Conservation (phyloP, 2,888 invertebrate genomes). For the Perithous albicinctus region DNA sequence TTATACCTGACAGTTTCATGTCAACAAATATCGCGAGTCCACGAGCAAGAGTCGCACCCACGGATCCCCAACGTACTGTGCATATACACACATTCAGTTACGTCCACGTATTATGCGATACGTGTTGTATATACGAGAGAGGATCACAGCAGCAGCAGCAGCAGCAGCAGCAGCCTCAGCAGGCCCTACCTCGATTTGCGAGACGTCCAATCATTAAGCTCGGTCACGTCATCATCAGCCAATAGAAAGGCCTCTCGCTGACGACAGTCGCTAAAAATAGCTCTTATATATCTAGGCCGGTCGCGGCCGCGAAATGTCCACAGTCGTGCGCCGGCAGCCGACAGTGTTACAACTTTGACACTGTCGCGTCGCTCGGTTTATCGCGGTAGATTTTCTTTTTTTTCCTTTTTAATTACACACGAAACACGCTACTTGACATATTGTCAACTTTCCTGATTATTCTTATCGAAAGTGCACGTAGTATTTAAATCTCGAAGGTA, state of each 20-base stretch:
- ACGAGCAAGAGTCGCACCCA: conserved; percentile 67
- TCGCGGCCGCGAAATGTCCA: conserved; percentile 81
- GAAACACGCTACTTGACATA: conserved; percentile 24
- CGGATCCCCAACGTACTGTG: conserved; percentile 45
- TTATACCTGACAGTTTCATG: conserved; percentile 80
- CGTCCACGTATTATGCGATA: conserved; percentile 56
- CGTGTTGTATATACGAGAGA: conserved; percentile 37
- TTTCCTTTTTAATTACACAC: too few species aligned
- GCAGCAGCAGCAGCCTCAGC: conserved; percentile 69
- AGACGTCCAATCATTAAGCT: conserved; percentile 70
- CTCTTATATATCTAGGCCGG: conserved; percentile 83
- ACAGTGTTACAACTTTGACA: conserved; percentile 72
- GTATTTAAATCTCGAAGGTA: conserved; percentile 49
- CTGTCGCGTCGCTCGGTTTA: conserved; percentile 34
- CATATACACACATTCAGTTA: background rate
- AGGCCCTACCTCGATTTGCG: conserved; percentile 73
- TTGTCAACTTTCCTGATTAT: conserved; percentile 26
- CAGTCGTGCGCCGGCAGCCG: conserved; percentile 84
- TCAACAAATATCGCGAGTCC: conserved; percentile 80
- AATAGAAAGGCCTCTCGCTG: conserved; percentile 75
- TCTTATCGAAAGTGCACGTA: conserved; percentile 42
- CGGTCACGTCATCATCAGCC: conserved; percentile 77
- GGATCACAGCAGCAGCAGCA: conserved; percentile 67
- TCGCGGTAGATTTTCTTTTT: conserved; percentile 29
- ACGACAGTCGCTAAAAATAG: conserved; percentile 83